A percentile compares a stretch with the other conserved stretches of the same genome.
phyloP scores from a whole-genome alignment of 2,113 vertebrate species.

The Pseudorhombus dupliciocellatus region DNA sequence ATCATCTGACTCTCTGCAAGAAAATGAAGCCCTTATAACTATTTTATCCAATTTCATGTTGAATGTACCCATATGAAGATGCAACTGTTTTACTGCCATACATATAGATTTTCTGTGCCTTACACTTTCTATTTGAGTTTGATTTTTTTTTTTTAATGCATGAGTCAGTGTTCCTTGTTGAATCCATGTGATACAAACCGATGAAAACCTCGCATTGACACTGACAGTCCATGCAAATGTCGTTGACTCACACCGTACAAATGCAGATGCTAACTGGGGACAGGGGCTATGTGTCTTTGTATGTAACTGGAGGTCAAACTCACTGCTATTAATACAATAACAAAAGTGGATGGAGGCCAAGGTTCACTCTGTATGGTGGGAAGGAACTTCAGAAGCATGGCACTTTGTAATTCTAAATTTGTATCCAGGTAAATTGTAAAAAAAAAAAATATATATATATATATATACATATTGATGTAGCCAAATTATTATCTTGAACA shows the following conservation, averaged over 20 bases:
- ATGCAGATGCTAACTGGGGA: slow-evolving; percentile 23
- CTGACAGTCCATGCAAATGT: slow-evolving; percentile 4
- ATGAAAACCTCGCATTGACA: slow-evolving; percentile 7
- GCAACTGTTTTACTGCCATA: slow-evolving; percentile 51
- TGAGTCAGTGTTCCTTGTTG: slow-evolving; percentile 13
- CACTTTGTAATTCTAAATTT: slow-evolving; percentile 32
- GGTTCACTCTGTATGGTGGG: slow-evolving; percentile 19
- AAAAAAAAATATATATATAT: not conserved
- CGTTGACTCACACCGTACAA: slow-evolving; percentile 9
- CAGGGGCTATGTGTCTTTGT: slow-evolving; percentile 38
- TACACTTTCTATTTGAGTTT: slow-evolving; percentile 47
- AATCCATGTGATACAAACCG: slow-evolving; percentile 4
- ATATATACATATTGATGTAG: slow-evolving; percentile 27
- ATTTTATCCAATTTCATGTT: slow-evolving; percentile 26
- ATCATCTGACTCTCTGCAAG: slow-evolving; percentile 4
- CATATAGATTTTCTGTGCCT: slow-evolving; percentile 68
- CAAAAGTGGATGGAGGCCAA: not conserved
- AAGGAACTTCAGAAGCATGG: slow-evolving; percentile 41
- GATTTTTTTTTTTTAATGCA: slow-evolving; percentile 27
- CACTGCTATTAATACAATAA: slow-evolving; percentile 43
- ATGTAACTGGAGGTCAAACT: slow-evolving; percentile 36
- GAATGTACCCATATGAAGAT: slow-evolving; percentile 24
- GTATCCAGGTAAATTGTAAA: slow-evolving; percentile 26
- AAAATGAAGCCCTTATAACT: not conserved
- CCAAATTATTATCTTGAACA: slow-evolving; percentile 38